Conservation (phyloP, 2,888 invertebrate genomes). For the Epirrhoe alternata region DNA sequence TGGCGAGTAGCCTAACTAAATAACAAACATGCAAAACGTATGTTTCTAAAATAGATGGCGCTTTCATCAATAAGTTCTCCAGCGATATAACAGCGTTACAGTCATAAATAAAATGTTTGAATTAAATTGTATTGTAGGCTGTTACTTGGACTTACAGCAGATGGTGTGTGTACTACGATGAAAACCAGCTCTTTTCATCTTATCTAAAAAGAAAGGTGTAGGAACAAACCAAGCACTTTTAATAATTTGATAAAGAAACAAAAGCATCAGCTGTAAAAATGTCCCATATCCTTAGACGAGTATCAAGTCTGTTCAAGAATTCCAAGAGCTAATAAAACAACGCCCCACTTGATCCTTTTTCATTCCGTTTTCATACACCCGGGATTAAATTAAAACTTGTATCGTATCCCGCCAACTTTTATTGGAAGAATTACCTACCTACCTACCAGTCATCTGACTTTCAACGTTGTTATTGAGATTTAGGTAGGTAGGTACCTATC, state of each 20-base stretch:
- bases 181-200: too few species aligned
- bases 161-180: too few species aligned
- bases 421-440: not conserved
- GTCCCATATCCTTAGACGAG: too few species aligned
- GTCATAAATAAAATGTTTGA: too few species aligned
- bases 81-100: not conserved
- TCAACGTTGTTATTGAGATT: not conserved
- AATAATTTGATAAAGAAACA: not conserved
- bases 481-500: not conserved
- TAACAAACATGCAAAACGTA: not conserved
- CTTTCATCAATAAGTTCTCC: not conserved
- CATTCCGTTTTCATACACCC: too few species aligned
- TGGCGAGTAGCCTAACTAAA: slow-evolving; percentile 17
- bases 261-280: not conserved
- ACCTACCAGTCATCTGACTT: not conserved
- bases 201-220: not conserved
- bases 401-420: not conserved
- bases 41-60: slow-evolving; percentile 14
- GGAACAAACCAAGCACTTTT: not conserved
- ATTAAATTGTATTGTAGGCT: too few species aligned
- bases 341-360: not conserved
- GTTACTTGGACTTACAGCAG: too few species aligned
- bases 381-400: slow-evolving; percentile 1
- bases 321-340: slow-evolving; percentile 1
- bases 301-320: not conserved